Conservation (phyloP, 2,797 vertebrate genomes). For the Sylvilagus floridanus region DNA sequence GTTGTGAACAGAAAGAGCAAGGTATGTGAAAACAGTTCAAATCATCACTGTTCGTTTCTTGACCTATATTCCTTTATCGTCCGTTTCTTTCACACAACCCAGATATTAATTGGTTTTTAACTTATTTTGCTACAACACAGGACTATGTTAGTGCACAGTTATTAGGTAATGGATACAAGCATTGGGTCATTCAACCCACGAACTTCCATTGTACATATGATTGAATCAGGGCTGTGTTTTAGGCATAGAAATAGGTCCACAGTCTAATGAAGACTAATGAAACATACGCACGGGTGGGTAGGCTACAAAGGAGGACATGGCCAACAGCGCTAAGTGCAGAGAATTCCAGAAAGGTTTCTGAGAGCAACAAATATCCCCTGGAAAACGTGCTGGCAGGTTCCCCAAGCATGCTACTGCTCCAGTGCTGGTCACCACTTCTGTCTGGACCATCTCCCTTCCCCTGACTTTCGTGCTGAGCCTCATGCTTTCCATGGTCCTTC, state of each 20-base stretch:
- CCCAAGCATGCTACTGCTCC: not conserved
- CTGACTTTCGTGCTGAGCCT: not conserved
- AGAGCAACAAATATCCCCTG: slow-evolving; percentile 4
- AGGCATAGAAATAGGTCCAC: not conserved
- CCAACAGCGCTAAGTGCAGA: not conserved
- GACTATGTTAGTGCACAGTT: not conserved
- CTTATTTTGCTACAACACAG: not conserved
- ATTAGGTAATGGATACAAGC: not conserved
- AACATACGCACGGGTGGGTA: not conserved
- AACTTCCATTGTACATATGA: slow-evolving; percentile 45
- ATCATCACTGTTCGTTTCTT: not conserved
- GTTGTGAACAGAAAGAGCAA: not conserved
- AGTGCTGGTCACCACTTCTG: not conserved
- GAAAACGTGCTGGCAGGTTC: not conserved
- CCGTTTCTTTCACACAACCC: not conserved
- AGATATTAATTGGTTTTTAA: not conserved
- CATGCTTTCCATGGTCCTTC: not conserved
- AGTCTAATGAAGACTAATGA: slow-evolving; percentile 4
- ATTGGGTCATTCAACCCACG: slow-evolving; percentile 14
- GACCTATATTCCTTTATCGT: not conserved
- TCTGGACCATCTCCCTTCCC: slow-evolving; percentile 27
- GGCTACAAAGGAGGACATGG: not conserved
- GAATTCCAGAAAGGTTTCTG: not conserved
- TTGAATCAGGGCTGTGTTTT: not conserved
- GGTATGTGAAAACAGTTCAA: not conserved